A percentile compares a stretch with the other conserved stretches of the same genome.
Conservation (phyloP, 2,113 vertebrate genomes). For the Damaliscus lunatus region DNA sequence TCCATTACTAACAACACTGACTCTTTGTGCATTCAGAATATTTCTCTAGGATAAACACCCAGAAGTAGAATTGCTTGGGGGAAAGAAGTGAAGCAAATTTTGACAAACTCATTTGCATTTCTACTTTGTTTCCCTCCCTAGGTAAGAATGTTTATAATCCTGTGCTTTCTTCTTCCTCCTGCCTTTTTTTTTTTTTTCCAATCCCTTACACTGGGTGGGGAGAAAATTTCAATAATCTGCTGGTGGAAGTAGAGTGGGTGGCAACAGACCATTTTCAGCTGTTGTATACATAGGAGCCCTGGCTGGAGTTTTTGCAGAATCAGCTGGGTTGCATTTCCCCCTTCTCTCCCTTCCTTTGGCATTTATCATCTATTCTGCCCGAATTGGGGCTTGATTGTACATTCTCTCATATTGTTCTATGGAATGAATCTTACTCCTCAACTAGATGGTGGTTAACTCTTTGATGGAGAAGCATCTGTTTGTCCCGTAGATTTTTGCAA, state of each 20-base stretch:
- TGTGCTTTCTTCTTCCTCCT: not conserved
- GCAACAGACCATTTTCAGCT: not conserved
- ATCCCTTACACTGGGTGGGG: not conserved
- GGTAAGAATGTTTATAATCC: not conserved
- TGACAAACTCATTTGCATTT: slow-evolving; percentile 26
- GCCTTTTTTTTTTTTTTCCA: no score
- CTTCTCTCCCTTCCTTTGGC: slow-evolving; percentile 4
- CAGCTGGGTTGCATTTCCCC: slow-evolving; percentile 8
- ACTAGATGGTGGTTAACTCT: not conserved
- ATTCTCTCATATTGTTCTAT: slow-evolving; percentile 5
- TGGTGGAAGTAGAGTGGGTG: not conserved
- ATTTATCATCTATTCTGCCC: slow-evolving; percentile 25
- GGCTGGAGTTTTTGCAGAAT: slow-evolving; percentile 28
- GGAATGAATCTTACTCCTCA: not conserved
- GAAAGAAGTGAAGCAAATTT: slow-evolving; percentile 17
- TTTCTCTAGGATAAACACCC: slow-evolving; percentile 30
- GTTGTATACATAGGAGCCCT: not conserved
- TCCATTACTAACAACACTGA: not conserved
- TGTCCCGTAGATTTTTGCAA: rapidly evolving
- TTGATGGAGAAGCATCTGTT: not conserved
- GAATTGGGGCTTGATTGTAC: slow-evolving; percentile 18
- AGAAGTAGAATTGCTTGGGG: not conserved
- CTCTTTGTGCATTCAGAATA: not conserved
- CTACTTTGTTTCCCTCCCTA: not conserved
- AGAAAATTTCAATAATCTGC: not conserved